Evolutionary conservation across 1,140 invertebrate species (phyloP), one percentile per base, ranked within the genome.

Genomic region (Chironomus striatipennis): DNA sequence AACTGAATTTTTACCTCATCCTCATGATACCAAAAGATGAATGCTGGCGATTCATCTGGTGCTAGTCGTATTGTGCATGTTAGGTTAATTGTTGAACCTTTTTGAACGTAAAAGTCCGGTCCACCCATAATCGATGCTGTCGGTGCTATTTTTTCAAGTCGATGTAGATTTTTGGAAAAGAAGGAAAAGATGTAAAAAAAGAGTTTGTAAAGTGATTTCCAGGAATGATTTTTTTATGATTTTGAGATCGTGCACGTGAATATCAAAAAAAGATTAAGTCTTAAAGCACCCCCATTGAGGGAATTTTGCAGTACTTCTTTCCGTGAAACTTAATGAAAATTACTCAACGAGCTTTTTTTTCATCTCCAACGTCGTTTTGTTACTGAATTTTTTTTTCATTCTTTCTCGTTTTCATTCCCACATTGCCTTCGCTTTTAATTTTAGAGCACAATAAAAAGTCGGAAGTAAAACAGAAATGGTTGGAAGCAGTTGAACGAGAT

Each of bases 1-100:
- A n/a, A n/a, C n/a, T n/a, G n/a, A n/a, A 67, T 42, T 79, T 87
- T 88, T 86, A 92, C 91, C 86, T 92, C 89, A 79, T 94, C 92
- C 83, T 93, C 90, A 86, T 95, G 93, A 86, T 96, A 95, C 94
- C 94, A 96, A 83, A 96, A 96, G 80, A 96, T 94, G 85, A 91
- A 94, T 77, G 91, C 92, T 76, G 93, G 65, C 20, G 65, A 70
- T 20, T 70, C 65, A 70, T 70, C 65, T 10, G 65, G 65, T 20
- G 17, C 65, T 18, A 70, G 18, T 15, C 65, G 65, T 70, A 94
- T 83, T 90, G 91, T 88, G 84, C 94, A 96, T 76, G 93, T 96
- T 77, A 96, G 86, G 86, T 96, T 95, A 83, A 96, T 93, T 79
- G 93, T 87, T 82, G 89, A 91, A 57, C 94, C 94, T 78, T 91